Evolutionary conservation across 2,113 vertebrate species (phyloP).

Genomic region (Synodontis membranacea): DNA sequence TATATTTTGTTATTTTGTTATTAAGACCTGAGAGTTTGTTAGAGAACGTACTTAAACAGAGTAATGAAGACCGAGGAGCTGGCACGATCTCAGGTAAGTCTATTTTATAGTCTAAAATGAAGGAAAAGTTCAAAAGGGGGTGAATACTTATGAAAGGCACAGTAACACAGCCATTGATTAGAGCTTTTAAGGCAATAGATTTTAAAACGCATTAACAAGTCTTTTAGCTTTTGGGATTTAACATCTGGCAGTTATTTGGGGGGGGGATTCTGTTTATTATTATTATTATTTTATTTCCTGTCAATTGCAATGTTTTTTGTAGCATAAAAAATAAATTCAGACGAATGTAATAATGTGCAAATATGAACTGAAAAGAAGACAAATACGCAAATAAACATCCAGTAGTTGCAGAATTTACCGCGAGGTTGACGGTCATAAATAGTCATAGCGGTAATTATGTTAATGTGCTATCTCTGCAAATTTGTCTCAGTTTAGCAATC

Average conservation of each 20-base stretch:
- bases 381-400: neutral
- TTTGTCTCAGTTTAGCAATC: neutral
- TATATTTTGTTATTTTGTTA: too few relatives aligned
- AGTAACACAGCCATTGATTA: neutral
- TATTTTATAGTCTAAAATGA: neutral
- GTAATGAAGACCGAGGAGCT: neutral
- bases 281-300: neutral
- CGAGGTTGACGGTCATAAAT: neutral
- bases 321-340: neutral
- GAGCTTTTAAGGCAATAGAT: neutral
- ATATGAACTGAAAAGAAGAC: neutral
- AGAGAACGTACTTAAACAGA: neutral
- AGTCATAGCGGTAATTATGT: neutral
- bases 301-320: neutral
- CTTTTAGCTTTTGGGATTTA: too few relatives aligned
- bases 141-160: neutral
- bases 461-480: neutral
- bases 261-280: too few relatives aligned
- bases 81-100: neutral
- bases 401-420: neutral
- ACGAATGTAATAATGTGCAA: neutral
- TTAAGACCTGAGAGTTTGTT: too few relatives aligned
- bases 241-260: neutral
- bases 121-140: neutral
- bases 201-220: neutral